Base-by-base conservation (phyloP, 2,888 invertebrate species). In the Hypomecis atomaria region DNA sequence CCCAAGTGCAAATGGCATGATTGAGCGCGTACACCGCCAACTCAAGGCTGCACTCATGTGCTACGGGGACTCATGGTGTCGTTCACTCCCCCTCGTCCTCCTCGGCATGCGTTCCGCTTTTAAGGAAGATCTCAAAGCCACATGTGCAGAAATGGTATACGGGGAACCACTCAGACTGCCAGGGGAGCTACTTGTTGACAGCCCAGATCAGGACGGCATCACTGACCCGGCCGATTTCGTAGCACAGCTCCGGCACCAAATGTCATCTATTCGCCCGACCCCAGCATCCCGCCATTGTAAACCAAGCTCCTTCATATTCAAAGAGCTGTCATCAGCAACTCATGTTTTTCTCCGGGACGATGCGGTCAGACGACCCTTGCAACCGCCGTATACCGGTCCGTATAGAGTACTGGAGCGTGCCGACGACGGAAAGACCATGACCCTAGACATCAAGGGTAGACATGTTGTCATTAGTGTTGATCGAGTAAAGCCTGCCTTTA, bases 1-100 rank as follows among this genome's bases (percentile, higher is more conserved):
- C 13, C 45, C 45, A 6, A 8, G 13, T 23, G 45, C 45, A 23
- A 23, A 45, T 6, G 45, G 45, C 13, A 45, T 45, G 13, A 36
- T 49, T 2, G 48, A 49, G 7, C 34, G 48, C 10, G 36, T 49
- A 1, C 48, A 49, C 34, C 48, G 48, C 6, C 48, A 49, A n/a
- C 48, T 49, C n/a, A 49, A 49, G 7, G 48, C 48, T 0, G 36
- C 48, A 2, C 34, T 49, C 3, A 49, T 49, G 48, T 49, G 48
- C 36, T 36, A 52, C 38, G 37, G 23, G 1, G 13, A 40, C 10
- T 40, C 52, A 0, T 53, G 53, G 42, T 3, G 10, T n/a, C 33
- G 42, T 9, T 42, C 42, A 2, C 53, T 53, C 0, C 53, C 42
- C 8, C 0, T 50, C 9, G 50, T 50, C 2, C 49, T 50, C 37